Evolutionary conservation across 30 jellyfish, hydroid and myxozoan genomes (phyloP), one percentile per base, ranked within the genome.

Genomic region (Aurelia sp.): DNA sequence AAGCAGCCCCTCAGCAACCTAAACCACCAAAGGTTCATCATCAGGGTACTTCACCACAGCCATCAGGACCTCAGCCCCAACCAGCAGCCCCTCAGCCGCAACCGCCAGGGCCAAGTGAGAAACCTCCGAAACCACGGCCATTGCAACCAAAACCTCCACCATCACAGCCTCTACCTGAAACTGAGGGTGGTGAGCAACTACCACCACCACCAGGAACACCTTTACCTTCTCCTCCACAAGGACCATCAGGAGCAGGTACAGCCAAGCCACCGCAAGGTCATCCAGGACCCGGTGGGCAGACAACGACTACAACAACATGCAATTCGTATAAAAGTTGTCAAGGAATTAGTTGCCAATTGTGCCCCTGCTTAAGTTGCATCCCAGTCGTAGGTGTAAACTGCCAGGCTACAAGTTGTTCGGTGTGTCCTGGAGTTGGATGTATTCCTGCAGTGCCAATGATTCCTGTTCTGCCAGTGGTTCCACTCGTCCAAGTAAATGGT

Each of bases 341-440:
- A 44, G 93, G 93, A 21, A 55, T 84, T 51, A 84, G 93, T 27
- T 84, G 93, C 57, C 88, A 74, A 40, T 30, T 59, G 53, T 84
- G 93, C 53, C 93, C 93, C 1, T 84, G 93, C 69, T 44, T 84
- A 17, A 48, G 67, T 4, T 84, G 93, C 83, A 72, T 84, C 7
- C 93, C 93, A 19, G 81, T 84, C 15, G 30, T 40, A 3, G 74
- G 88, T 4, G 31, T 84, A 15, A 38, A 57, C 41, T 84, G 93
- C 44, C 93, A 38, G 74, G 81, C 81, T 52, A 47, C 74, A 19
- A 84, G 93, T 40, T 84, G 93, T 62, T 41, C 84, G 4, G 18
- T 84, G 8, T 84, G 93, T 67, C 93, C 93, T 2, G 93, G 93
- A 0, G 48, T 65, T 52, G 93, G 93, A 15, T 84, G 93, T 68